phyloP scores from a whole-genome alignment of 2,797 vertebrate genomes.

The Diplodus puntazzo region DNA sequence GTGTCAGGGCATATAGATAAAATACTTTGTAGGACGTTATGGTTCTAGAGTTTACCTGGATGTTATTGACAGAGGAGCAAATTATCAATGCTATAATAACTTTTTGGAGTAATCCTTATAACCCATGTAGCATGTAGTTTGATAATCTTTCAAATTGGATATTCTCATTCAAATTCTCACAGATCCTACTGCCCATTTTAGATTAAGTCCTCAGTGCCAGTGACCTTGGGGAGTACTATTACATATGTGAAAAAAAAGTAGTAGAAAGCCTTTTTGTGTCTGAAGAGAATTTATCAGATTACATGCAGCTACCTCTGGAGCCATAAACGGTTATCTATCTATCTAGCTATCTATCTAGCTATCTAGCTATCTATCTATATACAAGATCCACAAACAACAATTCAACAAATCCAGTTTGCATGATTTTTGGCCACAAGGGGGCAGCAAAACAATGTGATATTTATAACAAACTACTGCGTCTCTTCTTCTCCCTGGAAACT shows the following conservation, averaged over 20 bases:
- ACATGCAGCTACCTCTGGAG: no score
- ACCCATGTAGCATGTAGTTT: neutral
- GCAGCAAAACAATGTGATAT: slow-evolving; percentile 18
- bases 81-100: neutral
- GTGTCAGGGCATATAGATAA: neutral
- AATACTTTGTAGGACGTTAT: neutral
- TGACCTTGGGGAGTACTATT: no score
- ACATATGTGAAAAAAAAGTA: no score
- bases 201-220: no score
- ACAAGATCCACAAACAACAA: neutral
- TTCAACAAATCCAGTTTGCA: neutral
- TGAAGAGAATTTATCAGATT: neutral
- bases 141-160: neutral
- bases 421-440: slow-evolving; percentile 44
- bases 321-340: no score
- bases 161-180: slow-evolving; percentile 8
- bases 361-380: neutral
- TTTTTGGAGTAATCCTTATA: neutral
- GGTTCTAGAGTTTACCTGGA: neutral
- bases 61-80: neutral
- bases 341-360: no score
- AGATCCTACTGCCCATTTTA: no score
- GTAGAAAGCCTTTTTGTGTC: no score
- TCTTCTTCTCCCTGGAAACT: neutral
- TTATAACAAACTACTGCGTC: neutral